Base-by-base conservation (phyloP, 2,888 invertebrate genomes). In the Hermaeophaga mercurialis region DNA sequence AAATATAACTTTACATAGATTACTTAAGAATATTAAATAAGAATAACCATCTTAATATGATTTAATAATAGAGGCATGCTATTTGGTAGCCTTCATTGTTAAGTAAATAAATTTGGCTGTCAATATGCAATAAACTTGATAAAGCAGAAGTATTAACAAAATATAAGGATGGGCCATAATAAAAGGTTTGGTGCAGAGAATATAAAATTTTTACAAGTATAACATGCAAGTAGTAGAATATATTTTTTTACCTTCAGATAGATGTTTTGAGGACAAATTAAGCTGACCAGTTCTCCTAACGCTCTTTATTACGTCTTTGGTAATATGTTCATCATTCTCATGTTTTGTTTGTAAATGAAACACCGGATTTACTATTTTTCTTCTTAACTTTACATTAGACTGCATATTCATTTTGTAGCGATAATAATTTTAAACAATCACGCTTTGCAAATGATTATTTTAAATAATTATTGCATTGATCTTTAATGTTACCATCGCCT, bases 241-340 rank as follows among this genome's bases (percentile, higher is more conserved):
- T 8, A 24, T 41, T 24, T 12, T 28, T 74, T 74, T 78, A 90
- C 94, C 90, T 78, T 84, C 81, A 43, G 84, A 83, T 64, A 93
- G 78, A 66, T 87, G 90, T 72, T 84, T 84, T 63, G 88, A 87
- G 54, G 90, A 85, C 66, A 95, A 81, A 80, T 89, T 91, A 34
- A 95, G 79, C 65, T 87, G 85, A 14, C 95, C 94, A 61, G 88
- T 87, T 72, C 86, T 87, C 69, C 91, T 85, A 2, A 93, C 91
- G 63, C 86, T 85, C 78, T 91, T 89, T 54, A 95, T 82, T 68
- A 92, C 77, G 45, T 85, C 85, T 53, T 82, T 81, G 22, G 90
- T 84, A 59, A 93, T 75, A 72, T 86, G 84, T 54, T 80, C 81
- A 59, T 88, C 85, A 70, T 89, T 88, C 63, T 88, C 86, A 59